A percentile compares a stretch with the other conserved stretches of the same genome.
phyloP scores from a whole-genome alignment of 2,797 vertebrate genomes.

The Mus minutoides region DNA sequence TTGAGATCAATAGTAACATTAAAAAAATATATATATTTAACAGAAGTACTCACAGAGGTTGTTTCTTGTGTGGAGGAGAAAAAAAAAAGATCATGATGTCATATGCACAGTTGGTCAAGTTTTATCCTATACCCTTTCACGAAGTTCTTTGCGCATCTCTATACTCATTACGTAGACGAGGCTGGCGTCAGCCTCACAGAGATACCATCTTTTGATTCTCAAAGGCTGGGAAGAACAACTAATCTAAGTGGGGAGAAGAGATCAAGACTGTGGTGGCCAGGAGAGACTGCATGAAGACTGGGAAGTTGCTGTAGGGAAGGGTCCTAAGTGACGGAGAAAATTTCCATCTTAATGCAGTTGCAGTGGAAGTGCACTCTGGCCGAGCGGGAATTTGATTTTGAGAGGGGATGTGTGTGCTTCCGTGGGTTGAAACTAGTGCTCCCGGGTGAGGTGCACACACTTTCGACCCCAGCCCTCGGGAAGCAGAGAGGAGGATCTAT shows the following conservation, averaged over 20 bases:
- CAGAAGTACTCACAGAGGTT: background rate
- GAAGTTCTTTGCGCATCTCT: background rate
- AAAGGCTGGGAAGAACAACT: background rate
- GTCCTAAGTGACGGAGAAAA: background rate
- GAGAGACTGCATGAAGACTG: background rate
- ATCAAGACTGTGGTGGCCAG: background rate
- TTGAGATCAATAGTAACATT: background rate
- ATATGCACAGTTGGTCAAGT: background rate
- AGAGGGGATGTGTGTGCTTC: background rate
- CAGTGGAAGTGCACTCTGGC: background rate
- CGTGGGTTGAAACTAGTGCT: background rate
- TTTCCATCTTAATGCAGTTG: background rate
- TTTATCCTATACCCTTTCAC: background rate
- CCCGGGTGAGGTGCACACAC: background rate
- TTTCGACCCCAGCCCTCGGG: background rate
- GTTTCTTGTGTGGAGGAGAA: background rate
- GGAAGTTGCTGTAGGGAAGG: background rate
- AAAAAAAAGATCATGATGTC: background rate
- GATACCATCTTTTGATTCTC: background rate
- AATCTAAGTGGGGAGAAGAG: background rate
- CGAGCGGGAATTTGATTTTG: background rate
- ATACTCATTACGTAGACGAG: background rate
- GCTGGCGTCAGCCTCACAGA: background rate
- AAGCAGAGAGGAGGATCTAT: background rate
- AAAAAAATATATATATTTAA: background rate